A percentile compares a stretch with the other conserved stretches of the same genome.
Conservation (phyloP, 1,140 invertebrate species). For the Vanessa tameamea region DNA sequence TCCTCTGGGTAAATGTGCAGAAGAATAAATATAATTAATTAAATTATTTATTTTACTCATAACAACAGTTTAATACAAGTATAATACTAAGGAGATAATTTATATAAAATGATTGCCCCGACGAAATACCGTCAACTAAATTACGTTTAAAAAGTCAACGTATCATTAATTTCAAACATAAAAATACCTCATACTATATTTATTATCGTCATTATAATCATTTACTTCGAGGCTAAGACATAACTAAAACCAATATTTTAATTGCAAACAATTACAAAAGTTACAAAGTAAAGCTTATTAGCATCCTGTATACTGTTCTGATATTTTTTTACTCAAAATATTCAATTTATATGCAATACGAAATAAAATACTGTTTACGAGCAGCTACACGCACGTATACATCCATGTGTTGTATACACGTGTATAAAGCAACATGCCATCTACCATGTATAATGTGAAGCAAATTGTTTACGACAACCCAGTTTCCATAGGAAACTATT, state of each 20-base stretch:
- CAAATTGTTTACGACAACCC: conserved; percentile 64
- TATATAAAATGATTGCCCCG: background rate
- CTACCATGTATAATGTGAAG: conserved; percentile 34
- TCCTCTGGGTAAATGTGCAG: conserved; percentile 25
- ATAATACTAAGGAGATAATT: background rate
- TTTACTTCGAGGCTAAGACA: too few relatives aligned
- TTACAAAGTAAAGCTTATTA: too few relatives aligned
- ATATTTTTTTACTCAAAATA: background rate
- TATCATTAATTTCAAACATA: too few relatives aligned
- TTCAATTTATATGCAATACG: background rate
- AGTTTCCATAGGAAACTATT: conserved; percentile 65
- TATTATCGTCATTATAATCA: too few relatives aligned
- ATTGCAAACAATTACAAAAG: too few relatives aligned
- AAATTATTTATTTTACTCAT: background rate
- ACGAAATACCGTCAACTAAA: too few relatives aligned
- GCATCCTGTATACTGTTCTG: too few relatives aligned
- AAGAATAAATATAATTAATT: conserved; percentile 33
- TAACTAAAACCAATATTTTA: too few relatives aligned
- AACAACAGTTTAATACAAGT: background rate
- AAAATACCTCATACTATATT: too few relatives aligned
- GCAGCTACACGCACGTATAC: background rate
- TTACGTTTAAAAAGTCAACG: too few relatives aligned
- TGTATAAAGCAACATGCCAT: background rate
- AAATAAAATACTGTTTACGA: background rate
- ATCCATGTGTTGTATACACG: too few relatives aligned